These are phyloP conservation scores for Pelmatolapia mariae DNA, from an alignment of 2,113 vertebrate genomes.

Conservation along the genomic window DNA sequence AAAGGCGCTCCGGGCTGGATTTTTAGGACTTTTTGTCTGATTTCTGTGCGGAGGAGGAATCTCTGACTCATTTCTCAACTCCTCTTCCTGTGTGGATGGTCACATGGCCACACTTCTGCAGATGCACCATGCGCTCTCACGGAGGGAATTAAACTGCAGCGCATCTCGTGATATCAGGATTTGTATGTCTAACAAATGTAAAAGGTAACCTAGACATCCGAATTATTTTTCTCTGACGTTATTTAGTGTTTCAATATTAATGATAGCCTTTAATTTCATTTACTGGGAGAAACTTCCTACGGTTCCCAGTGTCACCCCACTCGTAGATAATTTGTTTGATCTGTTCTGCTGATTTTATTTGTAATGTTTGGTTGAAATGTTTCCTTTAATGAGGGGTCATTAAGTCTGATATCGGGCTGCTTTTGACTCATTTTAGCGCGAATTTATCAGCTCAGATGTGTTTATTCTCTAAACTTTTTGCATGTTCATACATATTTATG, in stretches of 20 bases:
- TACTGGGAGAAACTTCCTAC: neutral
- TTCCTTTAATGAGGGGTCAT: fast-evolving
- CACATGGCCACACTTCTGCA: conserved; percentile 39
- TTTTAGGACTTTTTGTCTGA: neutral
- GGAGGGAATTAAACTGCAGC: neutral
- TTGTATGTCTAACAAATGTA: neutral
- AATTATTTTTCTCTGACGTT: neutral
- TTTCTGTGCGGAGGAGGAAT: neutral
- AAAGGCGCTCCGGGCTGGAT: neutral
- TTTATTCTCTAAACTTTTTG: fast-evolving
- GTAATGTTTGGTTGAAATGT: neutral
- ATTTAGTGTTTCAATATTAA: neutral
- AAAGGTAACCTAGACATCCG: neutral
- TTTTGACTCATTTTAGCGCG: neutral
- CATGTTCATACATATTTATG: neutral
- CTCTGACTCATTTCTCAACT: conserved; percentile 1
- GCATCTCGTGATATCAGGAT: neutral
- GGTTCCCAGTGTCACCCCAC: neutral
- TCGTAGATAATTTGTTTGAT: neutral
- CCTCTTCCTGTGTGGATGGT: conserved; percentile 32
- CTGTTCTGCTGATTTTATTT: neutral
- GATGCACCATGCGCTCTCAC: neutral
- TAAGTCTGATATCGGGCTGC: neutral
- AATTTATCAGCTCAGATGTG: neutral
- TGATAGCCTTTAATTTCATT: fast-evolving